Evolutionary conservation across 2,113 vertebrate species (phyloP), one percentile per base, ranked within the genome.

Genomic region (Eublepharis macularius): DNA sequence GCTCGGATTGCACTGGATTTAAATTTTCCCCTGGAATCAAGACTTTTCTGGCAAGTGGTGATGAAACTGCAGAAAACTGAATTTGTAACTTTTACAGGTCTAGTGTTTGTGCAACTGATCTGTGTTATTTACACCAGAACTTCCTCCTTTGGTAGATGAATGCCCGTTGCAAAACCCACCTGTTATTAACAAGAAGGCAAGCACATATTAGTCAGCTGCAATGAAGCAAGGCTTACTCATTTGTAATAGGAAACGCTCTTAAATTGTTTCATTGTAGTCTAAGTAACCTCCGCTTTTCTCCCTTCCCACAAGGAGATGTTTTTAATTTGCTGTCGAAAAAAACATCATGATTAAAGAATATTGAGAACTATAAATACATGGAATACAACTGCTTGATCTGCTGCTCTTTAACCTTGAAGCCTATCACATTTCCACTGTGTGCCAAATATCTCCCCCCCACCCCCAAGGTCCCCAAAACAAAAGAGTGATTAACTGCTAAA

Each of bases 381-480:
- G 14, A 70, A 16, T 24, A 1, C 60, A 65, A 0, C 83, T 79
- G 10, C 66, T 72, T 39, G 0, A 1, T 0, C 60, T 4, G 76
- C 86, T 75, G 77, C 65, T 26, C 47, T 1, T 45, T 1, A 51
- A 0, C n/a, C 57, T 41, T 9, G 2, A 36, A n/a, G 24, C 57
- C 1, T 68, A 14, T 47, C 3, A 1, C 1, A n/a, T 14, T 63
- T 17, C 72, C 57, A 49, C 36, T 1, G 2, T 0, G 2, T 74
- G 39, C 6, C 66, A 0, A 0, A 4, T 0, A 4, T 26, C 81
- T 19, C 0, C 0, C 36, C 41, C n/a, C 0, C 36, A 36, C n/a
- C 4, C 89, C 2, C 0, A 6, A 51, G 41, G 78, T 76, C 72
- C 76, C 72, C 16, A 0, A 57, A 80, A 45, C 2, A 82, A 1